Base-by-base conservation (phyloP, 2,888 invertebrate genomes). In the Copidosoma aretas region DNA sequence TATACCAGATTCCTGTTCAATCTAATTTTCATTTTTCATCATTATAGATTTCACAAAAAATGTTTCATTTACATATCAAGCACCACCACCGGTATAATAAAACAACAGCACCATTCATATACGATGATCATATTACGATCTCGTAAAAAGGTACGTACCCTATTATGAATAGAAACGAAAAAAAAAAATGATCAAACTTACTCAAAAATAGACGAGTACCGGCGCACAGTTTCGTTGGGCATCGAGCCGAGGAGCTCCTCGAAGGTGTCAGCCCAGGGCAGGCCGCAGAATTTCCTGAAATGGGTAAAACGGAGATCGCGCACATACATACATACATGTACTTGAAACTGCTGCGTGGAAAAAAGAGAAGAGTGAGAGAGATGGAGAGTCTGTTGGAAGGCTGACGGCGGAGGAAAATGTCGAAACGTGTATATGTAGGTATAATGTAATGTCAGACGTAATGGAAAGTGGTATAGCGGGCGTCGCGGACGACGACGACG, bases 181-280 rank as follows among this genome's bases (percentile, higher is more conserved):
- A 49, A 17, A 24, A 24, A 24, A 66, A 22, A 32, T 1, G 41
- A 10, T 58, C 22, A 3, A 53, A 86, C 88, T 86, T 80, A 91
- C 89, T 93, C 92, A 79, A 93, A 95, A 78, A 95, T 93, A 4
- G 91, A 90, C 75, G 91, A 88, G 80, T 94, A 95, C 82, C 92
- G 89, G 68, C 89, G 85, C 59, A 95, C 91, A 1, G 95, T 95
- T 72, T 93, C 92, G 80, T 95, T 95, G 5, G 93, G 90, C 94
- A 96, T 94, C 59, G 93, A 90, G 39, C 93, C 94, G 74, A 91
- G 91, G 73, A 95, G 87, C 74, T 93, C 94, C 67, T 92, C 91
- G 85, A 92, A 95, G 24, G 86, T 88, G 57, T 92, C 88, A 0
- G 93, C 91, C 46, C 89, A 90, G 17, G 93, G 91, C 32, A 95